A percentile compares a stretch with the other conserved stretches of the same genome.
Evolutionary conservation across 2,113 vertebrate species (phyloP).

Genomic region (Bubo bubo): DNA sequence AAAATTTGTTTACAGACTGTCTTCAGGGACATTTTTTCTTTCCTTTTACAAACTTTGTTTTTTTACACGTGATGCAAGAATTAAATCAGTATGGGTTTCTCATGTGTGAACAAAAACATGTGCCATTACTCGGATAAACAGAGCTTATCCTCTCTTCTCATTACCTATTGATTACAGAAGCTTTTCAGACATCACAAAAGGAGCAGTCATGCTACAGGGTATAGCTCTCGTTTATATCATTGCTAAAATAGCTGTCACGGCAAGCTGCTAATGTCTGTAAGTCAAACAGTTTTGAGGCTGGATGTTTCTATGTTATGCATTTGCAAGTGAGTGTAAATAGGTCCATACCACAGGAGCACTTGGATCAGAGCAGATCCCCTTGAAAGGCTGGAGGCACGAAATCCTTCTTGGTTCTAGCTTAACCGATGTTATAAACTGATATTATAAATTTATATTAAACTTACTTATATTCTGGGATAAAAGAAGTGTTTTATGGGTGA

Average conservation of each 20-base stretch:
- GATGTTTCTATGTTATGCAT: background rate
- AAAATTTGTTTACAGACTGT: background rate
- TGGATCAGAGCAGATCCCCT: background rate
- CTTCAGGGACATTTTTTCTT: background rate
- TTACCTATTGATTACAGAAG: background rate
- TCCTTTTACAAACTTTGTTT: background rate
- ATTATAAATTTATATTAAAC: too few species aligned
- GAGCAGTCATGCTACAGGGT: background rate
- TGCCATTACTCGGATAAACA: background rate
- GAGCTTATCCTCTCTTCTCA: too few species aligned
- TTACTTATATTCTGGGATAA: background rate
- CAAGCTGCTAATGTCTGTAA: background rate
- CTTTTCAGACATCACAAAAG: background rate
- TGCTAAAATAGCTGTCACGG: background rate
- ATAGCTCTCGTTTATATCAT: background rate
- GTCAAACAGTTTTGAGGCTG: background rate
- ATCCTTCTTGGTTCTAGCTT: background rate
- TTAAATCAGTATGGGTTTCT: background rate
- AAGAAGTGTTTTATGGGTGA: background rate
- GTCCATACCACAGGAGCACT: background rate
- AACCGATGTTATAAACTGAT: background rate
- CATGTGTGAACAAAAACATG: rapidly evolving
- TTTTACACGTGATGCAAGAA: background rate
- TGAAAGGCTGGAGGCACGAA: background rate
- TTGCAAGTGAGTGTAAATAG: background rate